phyloP scores from a whole-genome alignment of 2,888 invertebrate species.

The Spisula solida region DNA sequence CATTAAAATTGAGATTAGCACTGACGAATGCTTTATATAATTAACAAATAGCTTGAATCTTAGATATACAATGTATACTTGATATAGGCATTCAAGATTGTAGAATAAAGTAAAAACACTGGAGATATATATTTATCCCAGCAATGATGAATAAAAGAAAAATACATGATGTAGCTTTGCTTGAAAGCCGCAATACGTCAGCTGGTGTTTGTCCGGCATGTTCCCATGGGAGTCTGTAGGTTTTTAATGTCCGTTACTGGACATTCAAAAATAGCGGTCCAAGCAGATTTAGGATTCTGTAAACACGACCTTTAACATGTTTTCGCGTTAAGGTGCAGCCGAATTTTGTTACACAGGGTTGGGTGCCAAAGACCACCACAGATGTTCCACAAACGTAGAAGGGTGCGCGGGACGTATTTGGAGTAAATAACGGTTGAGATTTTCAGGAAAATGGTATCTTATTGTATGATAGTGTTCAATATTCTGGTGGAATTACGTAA shows the following conservation, averaged over 20 bases:
- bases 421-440: too few relatives aligned
- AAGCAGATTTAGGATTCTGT: neutral
- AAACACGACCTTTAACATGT: slow-evolving; percentile 16
- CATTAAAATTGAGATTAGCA: too few relatives aligned
- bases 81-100: neutral
- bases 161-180: neutral
- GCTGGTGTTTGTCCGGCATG: neutral
- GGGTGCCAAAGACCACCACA: too few relatives aligned
- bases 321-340: neutral
- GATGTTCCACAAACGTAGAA: too few relatives aligned
- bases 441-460: too few relatives aligned
- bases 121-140: neutral
- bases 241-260: slow-evolving; percentile 12
- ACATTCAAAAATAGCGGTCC: neutral
- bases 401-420: too few relatives aligned
- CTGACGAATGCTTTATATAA: too few relatives aligned
- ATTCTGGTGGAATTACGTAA: too few relatives aligned
- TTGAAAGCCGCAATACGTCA: neutral
- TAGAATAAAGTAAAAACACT: neutral
- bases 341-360: too few relatives aligned
- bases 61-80: too few relatives aligned
- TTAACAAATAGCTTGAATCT: too few relatives aligned
- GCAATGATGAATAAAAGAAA: neutral
- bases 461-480: too few relatives aligned
- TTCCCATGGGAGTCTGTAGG: neutral